Evolutionary conservation across 2,888 invertebrate species (phyloP).

Genomic region (Hirtodrosophila trivittata): DNA sequence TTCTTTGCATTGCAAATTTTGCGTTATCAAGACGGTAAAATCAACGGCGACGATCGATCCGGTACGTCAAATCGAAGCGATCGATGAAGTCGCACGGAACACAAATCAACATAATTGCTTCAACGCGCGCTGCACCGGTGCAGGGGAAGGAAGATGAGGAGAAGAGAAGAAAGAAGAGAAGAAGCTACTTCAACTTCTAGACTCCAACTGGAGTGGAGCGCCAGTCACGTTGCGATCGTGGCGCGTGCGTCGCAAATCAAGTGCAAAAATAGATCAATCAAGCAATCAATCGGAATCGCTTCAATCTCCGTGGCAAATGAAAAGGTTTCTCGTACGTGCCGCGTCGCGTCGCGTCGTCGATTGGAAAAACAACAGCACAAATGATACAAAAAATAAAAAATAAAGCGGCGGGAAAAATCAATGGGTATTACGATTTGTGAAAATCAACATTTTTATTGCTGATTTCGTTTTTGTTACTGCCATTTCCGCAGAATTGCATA

Average conservation of each 20-base stretch:
- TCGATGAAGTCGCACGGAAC: constrained; percentile 61
- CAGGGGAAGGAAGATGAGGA: constrained; percentile 1
- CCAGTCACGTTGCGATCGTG: constrained; percentile 71
- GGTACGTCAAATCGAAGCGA: constrained; percentile 32
- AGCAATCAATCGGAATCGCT: constrained; percentile 75
- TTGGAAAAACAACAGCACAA: constrained; percentile 24
- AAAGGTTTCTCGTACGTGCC: constrained; percentile 53
- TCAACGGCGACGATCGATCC: constrained; percentile 40
- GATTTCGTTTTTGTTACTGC: constrained; percentile 48
- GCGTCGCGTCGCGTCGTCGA: constrained; percentile 30
- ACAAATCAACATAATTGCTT: constrained; percentile 77
- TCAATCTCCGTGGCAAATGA: constrained; percentile 63
- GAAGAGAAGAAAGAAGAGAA: background rate
- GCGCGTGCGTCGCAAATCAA: constrained; percentile 81
- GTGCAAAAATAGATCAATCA: constrained; percentile 81
- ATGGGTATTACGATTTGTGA: constrained; percentile 41
- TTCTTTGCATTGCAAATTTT: constrained; percentile 78
- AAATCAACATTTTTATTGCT: constrained; percentile 65
- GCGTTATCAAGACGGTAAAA: constrained; percentile 59
- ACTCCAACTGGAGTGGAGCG: constrained; percentile 51
- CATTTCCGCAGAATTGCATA: constrained; percentile 65
- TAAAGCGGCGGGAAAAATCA: constrained; percentile 41
- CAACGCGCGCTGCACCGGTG: constrained; percentile 29
- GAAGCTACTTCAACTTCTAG: constrained; percentile 7
- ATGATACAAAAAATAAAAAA: constrained; percentile 8